Conservation (phyloP, 1,140 invertebrate species). For the Drosophila busckii region DNA sequence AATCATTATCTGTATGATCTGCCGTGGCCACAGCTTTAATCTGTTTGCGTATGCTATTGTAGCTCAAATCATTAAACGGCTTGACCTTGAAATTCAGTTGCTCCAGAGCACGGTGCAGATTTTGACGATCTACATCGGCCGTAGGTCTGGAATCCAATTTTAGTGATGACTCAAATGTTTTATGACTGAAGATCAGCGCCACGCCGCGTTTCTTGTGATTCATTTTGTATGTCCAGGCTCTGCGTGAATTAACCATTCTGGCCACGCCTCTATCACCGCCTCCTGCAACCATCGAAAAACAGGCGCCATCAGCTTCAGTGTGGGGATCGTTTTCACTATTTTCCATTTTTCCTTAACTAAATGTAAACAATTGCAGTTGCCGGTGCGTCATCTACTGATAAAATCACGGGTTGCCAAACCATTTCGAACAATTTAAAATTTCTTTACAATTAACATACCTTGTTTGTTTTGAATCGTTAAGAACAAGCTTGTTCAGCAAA, state of each 20-base stretch:
- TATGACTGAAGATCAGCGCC: constrained; percentile 94
- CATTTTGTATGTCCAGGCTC: constrained; percentile 90
- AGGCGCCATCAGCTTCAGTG: not conserved
- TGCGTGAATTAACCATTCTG: constrained; percentile 82
- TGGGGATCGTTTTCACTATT: too few species aligned
- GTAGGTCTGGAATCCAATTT: constrained; percentile 82
- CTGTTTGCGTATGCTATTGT: constrained; percentile 82
- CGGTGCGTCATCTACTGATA: too few species aligned
- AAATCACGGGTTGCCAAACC: too few species aligned
- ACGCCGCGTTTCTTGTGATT: constrained; percentile 87
- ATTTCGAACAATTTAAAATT: too few species aligned
- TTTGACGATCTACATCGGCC: constrained; percentile 85
- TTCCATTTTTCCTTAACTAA: too few species aligned
- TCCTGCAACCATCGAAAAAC: not conserved
- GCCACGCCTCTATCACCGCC: constrained; percentile 39
- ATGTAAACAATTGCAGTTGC: too few species aligned
- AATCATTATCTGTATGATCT: constrained; percentile 88
- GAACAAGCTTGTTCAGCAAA: too few species aligned
- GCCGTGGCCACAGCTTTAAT: constrained; percentile 82
- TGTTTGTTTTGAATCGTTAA: too few species aligned
- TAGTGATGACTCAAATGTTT: constrained; percentile 82
- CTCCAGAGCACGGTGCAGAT: constrained; percentile 82
- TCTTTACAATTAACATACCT: too few species aligned
- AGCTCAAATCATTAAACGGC: constrained; percentile 81
- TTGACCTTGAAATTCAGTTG: constrained; percentile 86